A percentile compares a stretch with the other conserved stretches of the same genome.
phyloP scores from a whole-genome alignment of 1,140 invertebrate species.

The Drosophila setifemur region DNA sequence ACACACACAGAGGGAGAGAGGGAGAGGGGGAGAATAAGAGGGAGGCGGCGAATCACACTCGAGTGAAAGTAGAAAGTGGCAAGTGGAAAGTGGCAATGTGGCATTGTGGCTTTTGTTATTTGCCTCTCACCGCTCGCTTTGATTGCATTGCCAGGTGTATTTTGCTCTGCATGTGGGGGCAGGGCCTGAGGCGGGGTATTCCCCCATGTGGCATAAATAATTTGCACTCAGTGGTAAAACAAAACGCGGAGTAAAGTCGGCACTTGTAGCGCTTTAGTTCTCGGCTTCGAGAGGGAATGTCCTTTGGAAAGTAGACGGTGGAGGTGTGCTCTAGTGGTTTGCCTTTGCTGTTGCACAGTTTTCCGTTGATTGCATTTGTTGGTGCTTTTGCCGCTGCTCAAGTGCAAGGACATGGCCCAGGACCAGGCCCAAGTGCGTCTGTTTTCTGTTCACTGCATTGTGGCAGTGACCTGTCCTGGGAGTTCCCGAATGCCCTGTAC shows the following conservation, averaged over 20 bases:
- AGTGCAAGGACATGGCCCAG: slow-evolving; percentile 62
- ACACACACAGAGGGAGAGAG: slow-evolving; percentile 4
- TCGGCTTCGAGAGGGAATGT: slow-evolving; percentile 1
- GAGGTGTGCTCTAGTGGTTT: slow-evolving; percentile 18
- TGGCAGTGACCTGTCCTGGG: background rate
- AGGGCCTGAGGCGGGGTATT: slow-evolving; percentile 9
- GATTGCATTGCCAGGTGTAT: slow-evolving; percentile 62
- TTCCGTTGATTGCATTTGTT: slow-evolving; percentile 58
- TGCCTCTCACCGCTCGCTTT: slow-evolving; percentile 51
- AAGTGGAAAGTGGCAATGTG: slow-evolving; percentile 55
- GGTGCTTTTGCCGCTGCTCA: slow-evolving; percentile 61
- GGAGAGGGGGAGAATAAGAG: slow-evolving; percentile 13
- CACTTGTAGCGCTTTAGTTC: slow-evolving; percentile 59
- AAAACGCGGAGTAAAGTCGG: slow-evolving; percentile 56
- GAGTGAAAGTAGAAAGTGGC: slow-evolving; percentile 68
- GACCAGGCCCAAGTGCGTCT: slow-evolving; percentile 21
- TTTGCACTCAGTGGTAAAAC: slow-evolving; percentile 68
- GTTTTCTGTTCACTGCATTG: background rate
- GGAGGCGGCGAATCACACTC: slow-evolving; percentile 56
- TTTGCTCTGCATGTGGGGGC: background rate
- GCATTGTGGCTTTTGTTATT: slow-evolving; percentile 67
- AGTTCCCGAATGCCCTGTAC: background rate
- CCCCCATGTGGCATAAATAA: slow-evolving; percentile 73
- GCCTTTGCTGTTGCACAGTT: slow-evolving; percentile 31
- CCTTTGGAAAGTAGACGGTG: too few relatives aligned